phyloP scores from a whole-genome alignment of 2,888 invertebrate species.

The Encarsia formosa region DNA sequence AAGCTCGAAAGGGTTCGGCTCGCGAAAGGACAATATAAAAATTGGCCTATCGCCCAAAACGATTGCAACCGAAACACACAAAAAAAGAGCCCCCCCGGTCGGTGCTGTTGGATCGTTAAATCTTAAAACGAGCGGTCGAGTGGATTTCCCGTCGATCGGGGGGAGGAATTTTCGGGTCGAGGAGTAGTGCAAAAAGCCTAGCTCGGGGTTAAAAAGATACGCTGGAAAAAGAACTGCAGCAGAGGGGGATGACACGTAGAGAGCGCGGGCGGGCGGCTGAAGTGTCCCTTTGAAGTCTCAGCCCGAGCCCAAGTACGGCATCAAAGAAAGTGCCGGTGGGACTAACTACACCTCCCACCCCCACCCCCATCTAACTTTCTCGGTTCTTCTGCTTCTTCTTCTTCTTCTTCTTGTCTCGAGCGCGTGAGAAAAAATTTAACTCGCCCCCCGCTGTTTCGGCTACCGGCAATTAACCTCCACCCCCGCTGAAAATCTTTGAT shows the following conservation, averaged over 20 bases:
- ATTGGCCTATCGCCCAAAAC: constrained; percentile 18
- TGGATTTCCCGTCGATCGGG: constrained; percentile 27
- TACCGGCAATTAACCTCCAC: too few species aligned
- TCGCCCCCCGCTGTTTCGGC: constrained; percentile 7
- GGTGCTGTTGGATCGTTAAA: constrained; percentile 18
- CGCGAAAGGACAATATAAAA: constrained; percentile 6
- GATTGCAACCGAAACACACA: not conserved
- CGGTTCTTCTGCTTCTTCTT: constrained; percentile 12
- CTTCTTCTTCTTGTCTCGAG: constrained; percentile 12
- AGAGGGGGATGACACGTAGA: too few species aligned
- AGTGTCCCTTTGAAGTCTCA: too few species aligned
- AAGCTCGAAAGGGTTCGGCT: constrained; percentile 1
- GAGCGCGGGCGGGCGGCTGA: too few species aligned
- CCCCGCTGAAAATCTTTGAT: too few species aligned
- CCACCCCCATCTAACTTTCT: constrained; percentile 28
- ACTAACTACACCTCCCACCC: constrained; percentile 26
- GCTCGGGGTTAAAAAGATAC: too few species aligned
- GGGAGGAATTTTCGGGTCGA: constrained; percentile 45
- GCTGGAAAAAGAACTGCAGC: too few species aligned
- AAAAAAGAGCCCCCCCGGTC: not conserved
- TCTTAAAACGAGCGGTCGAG: constrained; percentile 11
- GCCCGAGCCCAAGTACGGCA: too few species aligned
- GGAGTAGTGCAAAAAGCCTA: too few species aligned
- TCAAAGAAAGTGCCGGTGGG: constrained; percentile 44
- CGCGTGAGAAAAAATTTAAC: constrained; percentile 20